Evolutionary conservation across 2,113 vertebrate genomes (phyloP).

Genomic region (Callipepla californica): DNA sequence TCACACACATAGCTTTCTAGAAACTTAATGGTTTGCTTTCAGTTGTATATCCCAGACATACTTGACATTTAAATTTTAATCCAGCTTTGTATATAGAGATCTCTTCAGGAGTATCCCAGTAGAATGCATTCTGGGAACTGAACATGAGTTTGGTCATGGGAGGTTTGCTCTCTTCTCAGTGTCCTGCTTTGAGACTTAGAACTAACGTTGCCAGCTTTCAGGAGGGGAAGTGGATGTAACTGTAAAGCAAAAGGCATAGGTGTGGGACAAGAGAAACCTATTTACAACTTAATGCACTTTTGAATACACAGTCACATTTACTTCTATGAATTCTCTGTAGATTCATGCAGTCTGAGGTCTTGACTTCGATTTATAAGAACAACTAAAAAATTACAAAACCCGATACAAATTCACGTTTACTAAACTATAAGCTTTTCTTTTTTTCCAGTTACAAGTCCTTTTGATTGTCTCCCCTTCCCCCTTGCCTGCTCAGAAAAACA

Average conservation of each 20-base stretch:
- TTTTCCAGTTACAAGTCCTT: neutral
- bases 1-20: neutral
- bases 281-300: neutral
- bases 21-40: neutral
- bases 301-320: neutral
- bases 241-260: neutral
- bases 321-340: neutral
- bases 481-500: neutral
- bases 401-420: neutral
- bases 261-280: neutral
- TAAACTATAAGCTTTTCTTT: neutral
- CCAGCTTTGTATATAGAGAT: neutral
- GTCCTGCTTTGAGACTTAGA: neutral
- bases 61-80: neutral
- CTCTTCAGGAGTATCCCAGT: neutral
- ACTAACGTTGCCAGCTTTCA: neutral
- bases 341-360: neutral
- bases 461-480: neutral
- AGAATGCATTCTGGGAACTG: neutral
- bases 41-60: neutral
- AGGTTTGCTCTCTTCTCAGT: neutral
- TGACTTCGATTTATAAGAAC: neutral
- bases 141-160: neutral
- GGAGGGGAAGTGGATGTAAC: neutral
- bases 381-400: neutral